These are phyloP conservation scores for Drosophila kuntzei DNA, from an alignment of 2,888 invertebrate genomes.

Conservation along the genomic window DNA sequence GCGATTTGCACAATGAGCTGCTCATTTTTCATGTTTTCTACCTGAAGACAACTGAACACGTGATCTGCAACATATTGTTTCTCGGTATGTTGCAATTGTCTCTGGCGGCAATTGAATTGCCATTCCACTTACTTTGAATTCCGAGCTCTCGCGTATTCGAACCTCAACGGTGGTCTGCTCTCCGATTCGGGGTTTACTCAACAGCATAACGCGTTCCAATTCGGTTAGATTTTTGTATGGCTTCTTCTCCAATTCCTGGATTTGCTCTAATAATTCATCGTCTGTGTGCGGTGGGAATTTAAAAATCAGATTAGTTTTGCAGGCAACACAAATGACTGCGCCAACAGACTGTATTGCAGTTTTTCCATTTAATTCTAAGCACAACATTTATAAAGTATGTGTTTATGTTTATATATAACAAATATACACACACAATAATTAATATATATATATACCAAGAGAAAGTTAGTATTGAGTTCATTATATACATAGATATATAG, in stretches of 20 bases:
- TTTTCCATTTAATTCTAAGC: conserved; percentile 13
- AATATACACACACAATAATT: conserved; percentile 1
- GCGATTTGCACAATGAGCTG: conserved; percentile 63
- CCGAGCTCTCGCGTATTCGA: conserved; percentile 98
- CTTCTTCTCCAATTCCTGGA: conserved; percentile 89
- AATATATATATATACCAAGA: neutral
- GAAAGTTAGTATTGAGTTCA: neutral
- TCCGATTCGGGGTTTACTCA: conserved; percentile 96
- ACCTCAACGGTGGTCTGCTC: conserved; percentile 94
- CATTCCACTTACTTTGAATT: conserved; percentile 94
- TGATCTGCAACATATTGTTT: conserved; percentile 23
- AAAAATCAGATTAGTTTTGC: conserved; percentile 20
- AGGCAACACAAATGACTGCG: conserved; percentile 10
- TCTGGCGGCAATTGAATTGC: neutral
- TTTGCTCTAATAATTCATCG: conserved; percentile 88
- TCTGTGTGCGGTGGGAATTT: conserved; percentile 65
- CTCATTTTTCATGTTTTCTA: conserved; percentile 47
- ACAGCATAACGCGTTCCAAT: conserved; percentile 93
- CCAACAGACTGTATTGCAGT: conserved; percentile 37
- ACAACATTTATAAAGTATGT: conserved; percentile 19
- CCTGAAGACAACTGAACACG: conserved; percentile 30
- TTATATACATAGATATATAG: too few relatives aligned
- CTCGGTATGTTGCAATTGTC: neutral
- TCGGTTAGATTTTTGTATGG: conserved; percentile 90
- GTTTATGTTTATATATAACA: neutral